phyloP scores from a whole-genome alignment of 2,113 vertebrate genomes.

The Sebastes schlegelii region DNA sequence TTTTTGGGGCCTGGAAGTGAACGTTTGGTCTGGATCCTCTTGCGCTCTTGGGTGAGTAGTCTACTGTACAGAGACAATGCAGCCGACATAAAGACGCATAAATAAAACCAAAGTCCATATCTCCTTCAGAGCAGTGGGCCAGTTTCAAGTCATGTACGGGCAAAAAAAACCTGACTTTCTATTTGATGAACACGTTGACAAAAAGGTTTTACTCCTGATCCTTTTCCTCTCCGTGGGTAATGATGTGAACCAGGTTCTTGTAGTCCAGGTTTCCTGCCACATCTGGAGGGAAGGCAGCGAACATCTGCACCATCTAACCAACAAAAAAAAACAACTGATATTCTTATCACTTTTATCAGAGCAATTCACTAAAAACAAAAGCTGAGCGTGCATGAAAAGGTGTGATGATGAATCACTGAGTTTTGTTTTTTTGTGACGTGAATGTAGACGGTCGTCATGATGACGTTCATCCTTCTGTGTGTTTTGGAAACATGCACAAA shows the following conservation, averaged over 20 bases:
- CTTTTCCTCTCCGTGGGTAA: constrained; percentile 97
- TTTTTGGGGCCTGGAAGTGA: constrained; percentile 16
- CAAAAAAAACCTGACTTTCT: constrained; percentile 4
- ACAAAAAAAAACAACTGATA: not conserved
- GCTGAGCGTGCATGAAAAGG: constrained; percentile 11
- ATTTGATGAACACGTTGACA: not conserved
- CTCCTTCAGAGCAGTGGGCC: constrained; percentile 29
- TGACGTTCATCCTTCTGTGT: constrained; percentile 21
- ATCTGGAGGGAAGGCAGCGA: constrained; percentile 94
- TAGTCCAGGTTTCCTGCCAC: constrained; percentile 95
- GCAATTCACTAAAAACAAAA: not conserved
- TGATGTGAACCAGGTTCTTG: constrained; percentile 96
- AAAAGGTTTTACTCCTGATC: constrained; percentile 86
- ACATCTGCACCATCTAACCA: constrained; percentile 95
- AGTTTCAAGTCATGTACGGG: constrained; percentile 1
- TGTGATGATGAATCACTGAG: constrained; percentile 41
- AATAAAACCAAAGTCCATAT: constrained; percentile 35
- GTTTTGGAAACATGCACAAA: constrained; percentile 15
- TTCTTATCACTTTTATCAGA: constrained; percentile 7
- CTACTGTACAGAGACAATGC: constrained; percentile 26
- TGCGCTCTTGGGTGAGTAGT: not conserved
- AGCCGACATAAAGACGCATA: constrained; percentile 1
- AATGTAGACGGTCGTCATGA: constrained; percentile 22
- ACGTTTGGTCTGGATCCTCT: not conserved
- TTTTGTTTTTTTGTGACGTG: not conserved